phyloP scores from a whole-genome alignment of 2,888 invertebrate genomes.

The Scotopteryx bipunctaria region DNA sequence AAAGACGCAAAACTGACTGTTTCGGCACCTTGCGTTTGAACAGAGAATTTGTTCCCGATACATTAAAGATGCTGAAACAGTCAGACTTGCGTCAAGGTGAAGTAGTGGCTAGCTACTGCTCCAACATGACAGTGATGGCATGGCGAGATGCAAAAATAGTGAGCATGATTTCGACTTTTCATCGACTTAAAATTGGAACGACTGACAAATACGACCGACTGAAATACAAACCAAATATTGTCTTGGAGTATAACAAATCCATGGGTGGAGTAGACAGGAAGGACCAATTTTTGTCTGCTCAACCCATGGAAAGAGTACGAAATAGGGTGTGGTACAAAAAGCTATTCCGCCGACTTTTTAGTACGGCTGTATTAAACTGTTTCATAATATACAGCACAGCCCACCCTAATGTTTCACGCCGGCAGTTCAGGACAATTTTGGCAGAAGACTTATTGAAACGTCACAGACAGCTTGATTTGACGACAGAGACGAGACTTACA shows the following conservation, averaged over 20 bases:
- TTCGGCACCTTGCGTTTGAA: slow-evolving; percentile 30
- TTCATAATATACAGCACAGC: too few relatives aligned
- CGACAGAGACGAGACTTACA: too few relatives aligned
- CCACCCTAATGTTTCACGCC: too few relatives aligned
- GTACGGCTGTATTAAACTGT: too few relatives aligned
- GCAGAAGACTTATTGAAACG: too few relatives aligned
- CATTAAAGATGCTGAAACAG: slow-evolving; percentile 21
- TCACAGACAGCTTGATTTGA: too few relatives aligned
- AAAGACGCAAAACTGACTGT: slow-evolving; percentile 24
- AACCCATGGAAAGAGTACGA: background rate
- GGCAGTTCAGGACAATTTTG: too few relatives aligned
- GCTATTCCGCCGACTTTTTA: background rate
- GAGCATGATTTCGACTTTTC: slow-evolving; percentile 39
- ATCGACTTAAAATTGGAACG: slow-evolving; percentile 20
- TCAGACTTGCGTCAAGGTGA: slow-evolving; percentile 29
- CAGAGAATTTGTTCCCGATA: slow-evolving; percentile 31
- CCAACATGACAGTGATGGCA: slow-evolving; percentile 52
- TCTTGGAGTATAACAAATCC: slow-evolving; percentile 35
- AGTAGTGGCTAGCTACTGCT: slow-evolving; percentile 9
- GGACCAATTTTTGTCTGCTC: slow-evolving; percentile 33
- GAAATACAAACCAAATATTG: slow-evolving; percentile 27
- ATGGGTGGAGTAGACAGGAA: slow-evolving; percentile 46
- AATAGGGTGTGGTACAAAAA: background rate
- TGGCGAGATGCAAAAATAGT: slow-evolving; percentile 45
- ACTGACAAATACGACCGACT: slow-evolving; percentile 18